Evolutionary conservation across 1,140 invertebrate genomes (phyloP), one percentile per base, ranked within the genome.

Genomic region (Littorina saxatilis): DNA sequence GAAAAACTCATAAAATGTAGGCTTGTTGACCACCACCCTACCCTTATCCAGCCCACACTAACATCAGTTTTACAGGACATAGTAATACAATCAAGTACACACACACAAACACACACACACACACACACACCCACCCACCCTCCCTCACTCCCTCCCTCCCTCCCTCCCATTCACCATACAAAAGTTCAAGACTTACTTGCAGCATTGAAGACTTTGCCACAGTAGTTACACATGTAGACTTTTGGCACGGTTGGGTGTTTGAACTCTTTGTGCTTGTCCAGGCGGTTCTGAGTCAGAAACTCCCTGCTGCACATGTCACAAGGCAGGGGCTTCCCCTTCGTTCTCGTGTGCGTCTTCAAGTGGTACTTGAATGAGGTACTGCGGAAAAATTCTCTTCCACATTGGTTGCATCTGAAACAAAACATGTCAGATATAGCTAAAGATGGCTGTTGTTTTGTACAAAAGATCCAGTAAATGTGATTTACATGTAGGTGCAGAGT

Each of bases 331-430:
- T 80, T 82, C 52, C 75, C 81, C 5, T 82, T 82, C 32, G 83
- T 86, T 76, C 82, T 84, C 17, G 81, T 85, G 75, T 89, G 88
- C 52, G 86, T 77, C 40, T 79, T 82, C 3, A 89, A 82, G n/a
- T 89, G 88, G 55, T 87, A 86, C 27, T 81, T 81, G n/a, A 89
- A 80, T 35, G 85, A 87, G 1, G 80, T 78, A 17, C 68, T 74
- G 7, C 84, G 78, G 55, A 81, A 78, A 73, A 89, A 89, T 40
- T 85, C 85, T 79, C 85, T 83, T 15, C 87, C 88, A 85, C 88
- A 89, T 29, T 87, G 80, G 76, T 87, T 86, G 75, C 88, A 89
- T 15, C 87, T 88, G 70, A n/a, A 81, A 43, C 5, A 72, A 20
- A 43, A 11, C 37, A n/a, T 63, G 47, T 52, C 47, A 52, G 47